These are phyloP conservation scores for Rambutsinella grinnellia DNA, from an alignment of 2,888 invertebrate genomes.

Conservation along the genomic window DNA sequence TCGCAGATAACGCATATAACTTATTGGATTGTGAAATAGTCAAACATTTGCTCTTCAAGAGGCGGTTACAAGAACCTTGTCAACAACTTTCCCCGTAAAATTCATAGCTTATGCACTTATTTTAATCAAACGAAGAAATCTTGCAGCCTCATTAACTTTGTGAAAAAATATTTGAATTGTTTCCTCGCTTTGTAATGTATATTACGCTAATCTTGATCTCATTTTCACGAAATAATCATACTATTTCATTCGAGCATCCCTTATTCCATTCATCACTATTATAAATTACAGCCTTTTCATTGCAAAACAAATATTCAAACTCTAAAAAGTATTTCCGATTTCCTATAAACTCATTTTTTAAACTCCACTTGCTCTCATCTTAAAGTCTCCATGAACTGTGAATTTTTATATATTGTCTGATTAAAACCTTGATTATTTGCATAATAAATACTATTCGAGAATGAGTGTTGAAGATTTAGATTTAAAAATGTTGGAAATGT, in stretches of 20 bases:
- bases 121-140: constrained; percentile 29
- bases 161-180: constrained; percentile 1
- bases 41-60: constrained; percentile 14
- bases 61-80: constrained; percentile 26
- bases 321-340: too few species aligned
- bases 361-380: too few species aligned
- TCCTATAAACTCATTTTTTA: too few species aligned
- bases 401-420: too few species aligned
- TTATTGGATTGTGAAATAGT: too few species aligned
- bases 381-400: too few species aligned
- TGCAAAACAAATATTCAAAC: too few species aligned
- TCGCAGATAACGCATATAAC: too few species aligned
- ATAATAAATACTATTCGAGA: too few species aligned
- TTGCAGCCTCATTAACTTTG: constrained; percentile 18
- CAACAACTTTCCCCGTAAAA: constrained; percentile 29
- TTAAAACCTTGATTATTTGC: constrained; percentile 46
- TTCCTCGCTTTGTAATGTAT: neutral
- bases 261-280: neutral
- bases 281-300: constrained; percentile 32
- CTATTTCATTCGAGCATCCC: constrained; percentile 21
- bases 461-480: too few species aligned
- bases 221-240: constrained; percentile 45
- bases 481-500: too few species aligned
- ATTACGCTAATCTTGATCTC: constrained; percentile 39
- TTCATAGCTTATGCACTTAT: constrained; percentile 10